A percentile compares a stretch with the other conserved stretches of the same genome.
These are phyloP conservation scores for Nylanderia fulva DNA, from an alignment of 1,140 invertebrate genomes.

Conservation along the genomic window DNA sequence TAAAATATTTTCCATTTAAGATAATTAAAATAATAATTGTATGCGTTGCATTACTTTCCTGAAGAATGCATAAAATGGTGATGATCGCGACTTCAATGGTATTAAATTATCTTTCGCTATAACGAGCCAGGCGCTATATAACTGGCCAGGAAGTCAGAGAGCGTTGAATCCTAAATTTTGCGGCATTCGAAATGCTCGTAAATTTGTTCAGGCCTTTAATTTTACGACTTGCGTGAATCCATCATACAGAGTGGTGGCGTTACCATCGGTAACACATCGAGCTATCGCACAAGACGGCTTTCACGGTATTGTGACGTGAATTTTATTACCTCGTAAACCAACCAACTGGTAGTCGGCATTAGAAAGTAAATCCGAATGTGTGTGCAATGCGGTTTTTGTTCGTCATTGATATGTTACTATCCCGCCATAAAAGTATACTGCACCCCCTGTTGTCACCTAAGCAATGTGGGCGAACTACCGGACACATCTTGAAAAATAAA, in stretches of 20 bases:
- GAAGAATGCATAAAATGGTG: background rate
- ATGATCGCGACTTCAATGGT: background rate
- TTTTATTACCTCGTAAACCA: slow-evolving; percentile 85
- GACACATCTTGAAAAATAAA: slow-evolving; percentile 2
- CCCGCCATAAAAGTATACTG: slow-evolving; percentile 59
- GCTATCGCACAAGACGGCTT: slow-evolving; percentile 58
- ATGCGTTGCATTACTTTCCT: background rate
- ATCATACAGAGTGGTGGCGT: slow-evolving; percentile 84
- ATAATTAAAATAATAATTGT: background rate
- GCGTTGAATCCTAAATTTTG: slow-evolving; percentile 42
- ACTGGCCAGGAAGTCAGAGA: slow-evolving; percentile 24
- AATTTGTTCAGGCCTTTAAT: slow-evolving; percentile 85
- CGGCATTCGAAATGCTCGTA: slow-evolving; percentile 77
- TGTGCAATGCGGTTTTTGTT: slow-evolving; percentile 13
- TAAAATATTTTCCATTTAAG: background rate
- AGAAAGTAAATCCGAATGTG: slow-evolving; percentile 79
- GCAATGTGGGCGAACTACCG: slow-evolving; percentile 7
- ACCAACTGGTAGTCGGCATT: slow-evolving; percentile 77
- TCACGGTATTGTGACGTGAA: slow-evolving; percentile 80
- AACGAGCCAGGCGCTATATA: background rate
- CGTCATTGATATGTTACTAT: slow-evolving; percentile 52
- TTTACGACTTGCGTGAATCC: slow-evolving; percentile 83
- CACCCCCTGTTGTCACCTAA: background rate
- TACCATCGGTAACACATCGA: slow-evolving; percentile 72
- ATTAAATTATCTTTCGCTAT: slow-evolving; percentile 3